These are phyloP conservation scores for Geotrypetes seraphini DNA, from an alignment of 2,797 vertebrate species.

Conservation along the genomic window DNA sequence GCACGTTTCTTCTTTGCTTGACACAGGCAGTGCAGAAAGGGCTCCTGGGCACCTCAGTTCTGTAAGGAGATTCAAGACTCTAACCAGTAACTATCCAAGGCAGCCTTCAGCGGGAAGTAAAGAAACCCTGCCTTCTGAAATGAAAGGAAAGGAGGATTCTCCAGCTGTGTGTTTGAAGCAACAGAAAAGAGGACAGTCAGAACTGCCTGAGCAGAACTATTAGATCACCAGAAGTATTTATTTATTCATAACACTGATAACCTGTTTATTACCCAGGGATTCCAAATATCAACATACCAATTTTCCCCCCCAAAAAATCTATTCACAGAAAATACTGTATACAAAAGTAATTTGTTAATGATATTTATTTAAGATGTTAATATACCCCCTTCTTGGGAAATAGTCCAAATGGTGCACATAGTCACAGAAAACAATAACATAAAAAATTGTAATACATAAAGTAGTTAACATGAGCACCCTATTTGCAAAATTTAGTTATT, in stretches of 20 bases:
- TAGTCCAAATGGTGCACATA: too few relatives aligned
- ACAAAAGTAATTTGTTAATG: not conserved
- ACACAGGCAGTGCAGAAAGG: not conserved
- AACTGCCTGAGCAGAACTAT: accelerated
- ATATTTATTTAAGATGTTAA: not conserved
- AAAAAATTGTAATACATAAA: not conserved
- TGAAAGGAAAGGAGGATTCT: not conserved
- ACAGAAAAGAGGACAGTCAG: not conserved
- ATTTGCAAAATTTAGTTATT: too few relatives aligned
- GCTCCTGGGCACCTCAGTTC: not conserved
- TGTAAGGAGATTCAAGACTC: accelerated
- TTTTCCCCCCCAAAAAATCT: not conserved
- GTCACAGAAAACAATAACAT: too few relatives aligned
- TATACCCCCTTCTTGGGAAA: too few relatives aligned
- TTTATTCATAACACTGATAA: too few relatives aligned
- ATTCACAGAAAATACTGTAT: not conserved
- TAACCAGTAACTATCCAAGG: not conserved
- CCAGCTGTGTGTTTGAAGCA: accelerated
- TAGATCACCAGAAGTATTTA: accelerated
- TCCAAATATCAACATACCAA: not conserved
- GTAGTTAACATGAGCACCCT: not conserved
- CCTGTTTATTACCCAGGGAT: too few relatives aligned
- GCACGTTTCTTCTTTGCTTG: conserved; percentile 6
- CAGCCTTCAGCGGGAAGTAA: not conserved
- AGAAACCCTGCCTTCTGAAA: not conserved